Percentiles rank a stretch among this genome's conserved stretches.
Conservation (phyloP, 2,113 vertebrate genomes). For the Chaenocephalus aceratus region DNA sequence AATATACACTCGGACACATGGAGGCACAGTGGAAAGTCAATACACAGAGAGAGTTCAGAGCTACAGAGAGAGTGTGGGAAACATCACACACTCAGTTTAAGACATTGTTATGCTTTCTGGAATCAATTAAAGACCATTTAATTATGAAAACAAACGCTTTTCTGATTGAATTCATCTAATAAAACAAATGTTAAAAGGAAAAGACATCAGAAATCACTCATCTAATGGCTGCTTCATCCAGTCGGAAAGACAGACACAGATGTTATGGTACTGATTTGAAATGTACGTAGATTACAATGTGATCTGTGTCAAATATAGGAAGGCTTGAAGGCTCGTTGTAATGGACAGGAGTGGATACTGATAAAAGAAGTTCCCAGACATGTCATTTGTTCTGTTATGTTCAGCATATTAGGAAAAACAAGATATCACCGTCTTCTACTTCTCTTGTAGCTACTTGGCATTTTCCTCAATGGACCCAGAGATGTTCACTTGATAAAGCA, state of each 20-base stretch:
- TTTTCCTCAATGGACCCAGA: too few relatives aligned
- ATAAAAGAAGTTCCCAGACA: too few relatives aligned
- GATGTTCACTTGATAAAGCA: too few relatives aligned
- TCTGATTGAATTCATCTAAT: neutral
- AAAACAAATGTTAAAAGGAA: neutral
- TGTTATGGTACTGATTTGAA: neutral
- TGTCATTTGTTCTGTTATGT: too few relatives aligned
- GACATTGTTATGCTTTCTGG: neutral
- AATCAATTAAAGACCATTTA: neutral
- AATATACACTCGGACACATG: slow-evolving; percentile 42
- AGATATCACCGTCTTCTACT: too few relatives aligned
- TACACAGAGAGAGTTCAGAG: slow-evolving; percentile 1
- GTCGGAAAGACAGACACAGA: too few relatives aligned
- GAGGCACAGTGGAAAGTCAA: slow-evolving; percentile 10
- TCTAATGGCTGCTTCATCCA: too few relatives aligned
- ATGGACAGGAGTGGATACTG: neutral
- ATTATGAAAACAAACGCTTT: neutral
- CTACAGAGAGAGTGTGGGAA: slow-evolving; percentile 27
- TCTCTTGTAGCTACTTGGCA: too few relatives aligned
- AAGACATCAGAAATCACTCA: neutral
- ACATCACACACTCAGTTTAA: neutral
- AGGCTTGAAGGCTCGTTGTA: neutral
- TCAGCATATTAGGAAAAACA: too few relatives aligned
- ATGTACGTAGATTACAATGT: neutral
- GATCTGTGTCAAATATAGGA: neutral